Evolutionary conservation across 1,140 invertebrate species (phyloP).

Genomic region (Cydia pomonella): DNA sequence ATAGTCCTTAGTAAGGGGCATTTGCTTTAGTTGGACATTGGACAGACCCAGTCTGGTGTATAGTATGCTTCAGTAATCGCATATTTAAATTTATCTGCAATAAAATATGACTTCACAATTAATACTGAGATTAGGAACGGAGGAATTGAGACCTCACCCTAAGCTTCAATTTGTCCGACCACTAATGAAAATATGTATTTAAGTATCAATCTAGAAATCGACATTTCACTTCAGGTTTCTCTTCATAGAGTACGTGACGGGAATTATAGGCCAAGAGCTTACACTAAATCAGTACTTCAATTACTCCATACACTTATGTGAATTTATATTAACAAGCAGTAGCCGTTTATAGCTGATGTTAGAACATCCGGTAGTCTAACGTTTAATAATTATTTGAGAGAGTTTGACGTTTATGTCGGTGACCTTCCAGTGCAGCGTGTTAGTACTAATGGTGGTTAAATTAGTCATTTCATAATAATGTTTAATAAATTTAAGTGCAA

Average conservation of each 20-base stretch:
- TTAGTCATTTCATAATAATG: too few relatives aligned
- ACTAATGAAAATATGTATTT: constrained; percentile 11
- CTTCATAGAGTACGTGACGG: constrained; percentile 27
- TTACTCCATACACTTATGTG: background rate
- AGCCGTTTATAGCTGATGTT: background rate
- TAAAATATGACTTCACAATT: too few relatives aligned
- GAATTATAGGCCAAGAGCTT: constrained; percentile 23
- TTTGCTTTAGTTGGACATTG: too few relatives aligned
- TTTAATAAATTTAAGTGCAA: too few relatives aligned
- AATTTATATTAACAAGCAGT: background rate
- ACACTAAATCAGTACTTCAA: background rate
- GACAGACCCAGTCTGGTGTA: too few relatives aligned
- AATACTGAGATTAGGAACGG: background rate
- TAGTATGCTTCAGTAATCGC: too few relatives aligned
- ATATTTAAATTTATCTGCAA: too few relatives aligned
- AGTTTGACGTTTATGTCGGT: background rate
- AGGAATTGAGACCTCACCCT: background rate
- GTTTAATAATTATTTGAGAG: background rate
- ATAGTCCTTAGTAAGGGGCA: too few relatives aligned
- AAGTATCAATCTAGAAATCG: constrained; percentile 30
- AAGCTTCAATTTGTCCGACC: constrained; percentile 2
- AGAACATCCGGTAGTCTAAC: background rate
- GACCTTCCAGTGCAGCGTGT: too few relatives aligned
- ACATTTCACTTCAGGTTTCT: constrained; percentile 31
- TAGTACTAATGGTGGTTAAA: too few relatives aligned